Evolutionary conservation across 2,888 invertebrate genomes (phyloP), one percentile per base, ranked within the genome.

Genomic region (Caenorhabditis sulstoni): DNA sequence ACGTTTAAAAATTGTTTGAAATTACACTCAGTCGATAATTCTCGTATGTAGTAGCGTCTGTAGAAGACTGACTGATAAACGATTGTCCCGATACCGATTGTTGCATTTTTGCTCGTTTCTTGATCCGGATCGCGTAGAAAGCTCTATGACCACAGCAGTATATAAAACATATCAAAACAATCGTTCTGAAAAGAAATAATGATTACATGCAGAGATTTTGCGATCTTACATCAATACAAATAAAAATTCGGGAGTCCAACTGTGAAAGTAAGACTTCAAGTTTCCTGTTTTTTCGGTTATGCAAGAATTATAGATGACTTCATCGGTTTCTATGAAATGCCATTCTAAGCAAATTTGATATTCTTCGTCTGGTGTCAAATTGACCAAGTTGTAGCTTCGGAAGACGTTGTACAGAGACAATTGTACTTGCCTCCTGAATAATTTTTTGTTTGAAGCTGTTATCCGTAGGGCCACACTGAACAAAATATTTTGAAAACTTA

Each of bases 31-130:
- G 57, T 47, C 78, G 82, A 29, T 70, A 77, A 55, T 82, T 82
- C 44, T 82, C 82, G 57, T 82, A 82, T 29, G 65, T 82, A 0
- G 77, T 79, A 4, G 74, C 70, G 35, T 82, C 82, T n/a, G 61
- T 47, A 0, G 70, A 49, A 3, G 82, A 80, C 7, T 71, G 70
- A 16, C 71, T 78, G 3, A 82, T 65, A 18, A 82, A 80, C 0
- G 82, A 82, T 47, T 82, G 82, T 22, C 82, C 82, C 12, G 82
- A 82, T 0, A 82, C 78, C 5, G 82, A 82, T 50, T 82, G 82
- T 20, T 75, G 76, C 52, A 82, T 65, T 59, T 82, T 82, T 9
- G 82, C 80, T 35, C 77, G 52, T 35, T 74, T 68, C 44, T 82
- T 82, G 11, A 79, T 71, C 1, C 53, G 47, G 20, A 65, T 41